phyloP scores from a whole-genome alignment of 2,797 vertebrate species.

The Ptychobarbus kaznakovi region DNA sequence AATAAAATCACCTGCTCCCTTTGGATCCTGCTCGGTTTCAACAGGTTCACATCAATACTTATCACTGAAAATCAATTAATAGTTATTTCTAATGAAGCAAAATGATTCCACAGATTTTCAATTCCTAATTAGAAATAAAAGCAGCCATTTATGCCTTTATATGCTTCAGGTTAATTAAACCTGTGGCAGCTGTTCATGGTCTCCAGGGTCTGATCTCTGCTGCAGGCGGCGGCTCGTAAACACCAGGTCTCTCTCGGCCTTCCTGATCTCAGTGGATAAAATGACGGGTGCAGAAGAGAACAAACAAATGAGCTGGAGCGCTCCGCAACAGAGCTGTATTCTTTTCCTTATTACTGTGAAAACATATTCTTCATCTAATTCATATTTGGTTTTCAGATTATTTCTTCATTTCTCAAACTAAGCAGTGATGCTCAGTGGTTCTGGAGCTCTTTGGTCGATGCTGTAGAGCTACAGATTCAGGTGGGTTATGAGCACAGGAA shows the following conservation, averaged over 20 bases:
- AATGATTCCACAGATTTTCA: background rate
- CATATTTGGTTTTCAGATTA: background rate
- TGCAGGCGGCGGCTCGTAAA: constrained; percentile 49
- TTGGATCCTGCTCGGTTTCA: background rate
- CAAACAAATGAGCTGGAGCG: constrained; percentile 46
- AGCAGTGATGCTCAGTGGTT: background rate
- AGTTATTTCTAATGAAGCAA: background rate
- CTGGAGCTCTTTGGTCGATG: background rate
- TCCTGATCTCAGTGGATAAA: constrained; percentile 60
- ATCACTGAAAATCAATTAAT: no score
- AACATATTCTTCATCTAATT: background rate
- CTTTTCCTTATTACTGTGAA: background rate
- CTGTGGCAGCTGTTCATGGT: constrained; percentile 45
- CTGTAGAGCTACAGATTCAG: background rate
- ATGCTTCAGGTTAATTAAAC: constrained; percentile 43
- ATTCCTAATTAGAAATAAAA: constrained; percentile 2
- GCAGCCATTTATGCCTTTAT: constrained; percentile 26
- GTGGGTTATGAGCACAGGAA: background rate
- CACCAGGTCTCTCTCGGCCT: constrained; percentile 54
- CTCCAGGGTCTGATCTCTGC: constrained; percentile 46
- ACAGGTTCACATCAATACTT: background rate
- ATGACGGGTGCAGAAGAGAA: constrained; percentile 30
- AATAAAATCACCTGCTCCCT: constrained; percentile 3
- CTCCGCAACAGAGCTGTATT: background rate
- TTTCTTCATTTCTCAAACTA: background rate